Evolutionary conservation across 2,113 vertebrate genomes (phyloP), one percentile per base, ranked within the genome.

Genomic region (Lepus europaeus): DNA sequence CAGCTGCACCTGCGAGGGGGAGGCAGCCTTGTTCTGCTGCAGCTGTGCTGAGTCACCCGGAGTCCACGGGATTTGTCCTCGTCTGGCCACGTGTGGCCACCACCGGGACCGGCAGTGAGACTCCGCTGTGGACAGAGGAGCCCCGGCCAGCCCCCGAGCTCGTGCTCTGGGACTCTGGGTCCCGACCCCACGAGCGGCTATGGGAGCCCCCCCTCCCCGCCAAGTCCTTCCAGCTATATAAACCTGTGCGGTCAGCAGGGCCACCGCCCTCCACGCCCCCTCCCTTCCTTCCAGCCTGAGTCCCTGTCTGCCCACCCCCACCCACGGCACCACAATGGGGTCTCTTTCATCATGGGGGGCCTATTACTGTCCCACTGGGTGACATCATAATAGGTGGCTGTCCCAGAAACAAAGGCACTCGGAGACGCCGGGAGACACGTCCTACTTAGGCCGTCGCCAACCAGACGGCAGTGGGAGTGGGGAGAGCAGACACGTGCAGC

Each of bases 341-440:
- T 80, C 96, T 69, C 96, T 93, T 93, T 96, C 97, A 97, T 96
- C 97, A 98, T 74, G 92, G 84, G 96, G 97, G 92, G 95, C 97
- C 97, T 96, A 98, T 96, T 97, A 97, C 98, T 97, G 97, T 97
- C 98, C 97, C 95, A 89, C 87, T 0, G 0, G 17, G 89, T 98
- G 98, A 98, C 97, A 98, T 98, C 98, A 97, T 98, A 98, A 98
- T 98, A 98, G 97, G 97, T 97, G 98, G 98, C 98, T 98, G 98
- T 98, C 98, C 98, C 97, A 5, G 87, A 97, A 97, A 98, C 98
- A 98, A 98, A 98, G 98, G 98, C 97, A 95, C 90, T 85, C 87
- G 81, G 90, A 98, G 97, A 96, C 0, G 92, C 87, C 63, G 68
- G 92, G 96, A 98, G 98, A 98, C 98, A 98, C 98, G 96, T 97